A percentile compares a stretch with the other conserved stretches of the same genome.
phyloP scores from a whole-genome alignment of 2,888 invertebrate species.

The Plagodis dolabraria region DNA sequence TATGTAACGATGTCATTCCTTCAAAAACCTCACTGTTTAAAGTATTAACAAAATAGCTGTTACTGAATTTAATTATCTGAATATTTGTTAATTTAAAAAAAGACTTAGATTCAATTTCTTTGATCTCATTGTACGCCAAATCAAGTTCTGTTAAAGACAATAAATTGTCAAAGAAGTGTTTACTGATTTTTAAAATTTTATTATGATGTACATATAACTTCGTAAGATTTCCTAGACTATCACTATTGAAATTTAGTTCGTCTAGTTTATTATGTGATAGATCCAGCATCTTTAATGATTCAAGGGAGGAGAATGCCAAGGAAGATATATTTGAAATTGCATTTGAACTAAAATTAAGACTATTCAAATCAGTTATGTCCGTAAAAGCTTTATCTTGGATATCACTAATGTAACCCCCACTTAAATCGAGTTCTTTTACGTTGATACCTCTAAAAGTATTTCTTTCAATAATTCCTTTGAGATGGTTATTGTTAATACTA shows the following conservation, averaged over 20 bases:
- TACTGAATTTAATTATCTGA: slow-evolving; percentile 9
- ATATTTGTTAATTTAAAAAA: slow-evolving; percentile 24
- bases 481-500: slow-evolving; percentile 22
- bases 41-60: slow-evolving; percentile 25
- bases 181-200: slow-evolving; percentile 18
- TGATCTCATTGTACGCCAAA: slow-evolving; percentile 30
- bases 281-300: slow-evolving; percentile 20
- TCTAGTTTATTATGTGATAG: slow-evolving; percentile 30
- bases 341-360: slow-evolving; percentile 31
- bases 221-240: slow-evolving; percentile 19
- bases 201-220: slow-evolving; percentile 24
- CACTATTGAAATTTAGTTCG: slow-evolving; percentile 25
- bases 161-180: slow-evolving; percentile 19
- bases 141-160: slow-evolving; percentile 22
- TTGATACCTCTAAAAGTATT: slow-evolving; percentile 30
- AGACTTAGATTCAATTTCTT: slow-evolving; percentile 20
- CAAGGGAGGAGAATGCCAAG: slow-evolving; percentile 27
- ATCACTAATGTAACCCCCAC: slow-evolving; percentile 22
- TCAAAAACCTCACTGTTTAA: slow-evolving; percentile 24
- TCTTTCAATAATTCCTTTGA: slow-evolving; percentile 20
- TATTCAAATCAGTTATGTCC: slow-evolving; percentile 20
- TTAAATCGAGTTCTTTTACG: slow-evolving; percentile 26
- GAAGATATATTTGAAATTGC: slow-evolving; percentile 20
- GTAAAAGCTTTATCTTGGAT: slow-evolving; percentile 23
- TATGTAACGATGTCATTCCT: slow-evolving; percentile 22